Percentiles rank a stretch among this genome's conserved stretches.
Evolutionary conservation across 2,797 vertebrate genomes (phyloP).

Genomic region (Pseudomugil gertrudae): DNA sequence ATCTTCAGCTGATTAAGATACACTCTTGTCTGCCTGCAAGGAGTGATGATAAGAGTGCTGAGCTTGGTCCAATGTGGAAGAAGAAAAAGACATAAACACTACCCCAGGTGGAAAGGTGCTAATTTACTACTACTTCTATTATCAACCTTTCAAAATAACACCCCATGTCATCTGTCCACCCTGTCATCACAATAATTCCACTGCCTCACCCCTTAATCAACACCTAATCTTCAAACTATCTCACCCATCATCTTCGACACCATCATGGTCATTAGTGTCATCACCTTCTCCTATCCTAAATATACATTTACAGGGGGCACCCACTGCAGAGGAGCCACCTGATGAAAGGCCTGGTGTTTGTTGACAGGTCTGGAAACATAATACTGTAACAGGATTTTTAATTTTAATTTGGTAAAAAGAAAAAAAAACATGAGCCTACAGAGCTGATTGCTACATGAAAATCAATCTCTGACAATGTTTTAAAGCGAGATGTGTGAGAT

Average conservation of each 20-base stretch:
- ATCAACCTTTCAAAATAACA: conserved; percentile 65
- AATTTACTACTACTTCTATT: conserved; percentile 61
- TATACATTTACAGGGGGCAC: conserved; percentile 38
- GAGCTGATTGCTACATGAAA: background rate
- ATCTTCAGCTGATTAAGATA: conserved; percentile 55
- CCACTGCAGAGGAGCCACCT: conserved; percentile 9
- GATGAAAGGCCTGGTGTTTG: conserved; percentile 36
- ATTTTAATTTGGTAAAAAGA: conserved; percentile 1
- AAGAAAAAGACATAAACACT: conserved; percentile 47
- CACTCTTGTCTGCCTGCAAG: conserved; percentile 55
- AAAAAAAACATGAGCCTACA: background rate
- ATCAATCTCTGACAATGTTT: background rate
- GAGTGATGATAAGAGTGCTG: conserved; percentile 59
- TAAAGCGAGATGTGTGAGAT: background rate
- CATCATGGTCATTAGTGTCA: conserved; percentile 64
- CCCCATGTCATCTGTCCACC: conserved; percentile 46
- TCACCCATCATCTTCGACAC: conserved; percentile 58
- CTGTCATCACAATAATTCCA: conserved; percentile 59
- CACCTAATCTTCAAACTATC: conserved; percentile 54
- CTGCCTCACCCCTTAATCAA: conserved; percentile 58
- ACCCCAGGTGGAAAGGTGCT: conserved; percentile 53
- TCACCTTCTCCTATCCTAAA: conserved; percentile 53
- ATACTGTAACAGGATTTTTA: no score
- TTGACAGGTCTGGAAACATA: conserved; percentile 14
- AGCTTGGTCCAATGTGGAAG: conserved; percentile 47